Conservation (phyloP, 2,888 invertebrate species). For the Cephus nigrinus region DNA sequence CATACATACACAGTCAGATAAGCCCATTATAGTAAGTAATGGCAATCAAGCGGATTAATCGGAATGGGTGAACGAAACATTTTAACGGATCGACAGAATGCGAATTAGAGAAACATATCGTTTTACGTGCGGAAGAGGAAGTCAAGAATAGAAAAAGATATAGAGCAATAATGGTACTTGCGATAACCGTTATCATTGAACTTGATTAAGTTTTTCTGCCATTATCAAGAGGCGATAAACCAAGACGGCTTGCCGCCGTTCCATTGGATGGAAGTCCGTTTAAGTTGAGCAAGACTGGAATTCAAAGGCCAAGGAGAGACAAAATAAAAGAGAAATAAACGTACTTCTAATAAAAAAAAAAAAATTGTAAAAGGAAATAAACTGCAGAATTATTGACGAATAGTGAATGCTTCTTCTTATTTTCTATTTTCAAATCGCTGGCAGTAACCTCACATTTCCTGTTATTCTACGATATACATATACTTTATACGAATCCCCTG, state of each 20-base stretch:
- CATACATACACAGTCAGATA: too few species aligned
- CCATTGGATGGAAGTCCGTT: neutral
- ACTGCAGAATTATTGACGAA: neutral
- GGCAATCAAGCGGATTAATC: neutral
- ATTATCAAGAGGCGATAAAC: neutral
- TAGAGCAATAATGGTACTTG: neutral
- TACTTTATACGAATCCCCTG: neutral
- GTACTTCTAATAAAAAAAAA: neutral
- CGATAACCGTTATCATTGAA: neutral
- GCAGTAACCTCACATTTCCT: neutral
- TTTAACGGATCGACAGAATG: neutral
- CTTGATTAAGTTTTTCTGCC: neutral
- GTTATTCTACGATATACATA: neutral
- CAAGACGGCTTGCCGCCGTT: neutral
- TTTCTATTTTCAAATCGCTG: neutral
- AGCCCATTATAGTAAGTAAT: too few species aligned
- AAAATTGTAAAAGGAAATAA: neutral
- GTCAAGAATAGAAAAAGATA: neutral
- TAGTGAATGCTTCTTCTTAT: neutral
- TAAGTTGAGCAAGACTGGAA: neutral
- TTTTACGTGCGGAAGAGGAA: neutral
- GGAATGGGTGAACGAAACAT: neutral
- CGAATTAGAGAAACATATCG: neutral
- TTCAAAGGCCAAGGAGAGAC: too few species aligned
- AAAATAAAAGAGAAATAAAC: neutral